Conservation (phyloP, 2,113 vertebrate species). For the Sardina pilchardus region DNA sequence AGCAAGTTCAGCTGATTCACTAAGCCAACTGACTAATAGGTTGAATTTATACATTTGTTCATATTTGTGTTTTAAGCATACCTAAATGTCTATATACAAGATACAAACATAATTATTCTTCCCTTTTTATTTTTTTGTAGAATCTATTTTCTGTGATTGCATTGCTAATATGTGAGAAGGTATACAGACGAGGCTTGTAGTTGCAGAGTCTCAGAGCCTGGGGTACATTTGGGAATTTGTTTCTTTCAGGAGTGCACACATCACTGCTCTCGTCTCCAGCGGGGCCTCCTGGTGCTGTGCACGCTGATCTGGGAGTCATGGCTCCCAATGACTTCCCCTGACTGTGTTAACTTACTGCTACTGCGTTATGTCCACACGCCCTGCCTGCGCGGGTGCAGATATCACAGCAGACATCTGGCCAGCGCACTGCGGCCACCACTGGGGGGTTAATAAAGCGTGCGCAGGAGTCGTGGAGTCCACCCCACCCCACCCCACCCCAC, state of each 20-base stretch:
- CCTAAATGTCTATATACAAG: not conserved
- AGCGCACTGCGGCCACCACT: not conserved
- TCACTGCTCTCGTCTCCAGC: not conserved
- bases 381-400: not conserved
- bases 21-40: not conserved
- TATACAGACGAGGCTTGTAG: no score
- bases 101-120: not conserved
- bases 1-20: not conserved
- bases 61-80: not conserved
- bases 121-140: not conserved
- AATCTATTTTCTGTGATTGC: not conserved
- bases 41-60: not conserved
- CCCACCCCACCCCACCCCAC: no score
- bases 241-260: not conserved
- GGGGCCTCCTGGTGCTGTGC: not conserved
- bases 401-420: not conserved
- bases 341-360: not conserved
- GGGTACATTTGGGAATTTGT: not conserved
- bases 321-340: not conserved
- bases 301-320: not conserved
- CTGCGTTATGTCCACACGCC: not conserved
- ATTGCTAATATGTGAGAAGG: not conserved
- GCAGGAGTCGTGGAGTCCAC: not conserved
- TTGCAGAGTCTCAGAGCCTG: not conserved
- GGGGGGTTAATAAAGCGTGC: not conserved